Conservation (phyloP, 2,113 vertebrate genomes). For the Colaptes auratus region DNA sequence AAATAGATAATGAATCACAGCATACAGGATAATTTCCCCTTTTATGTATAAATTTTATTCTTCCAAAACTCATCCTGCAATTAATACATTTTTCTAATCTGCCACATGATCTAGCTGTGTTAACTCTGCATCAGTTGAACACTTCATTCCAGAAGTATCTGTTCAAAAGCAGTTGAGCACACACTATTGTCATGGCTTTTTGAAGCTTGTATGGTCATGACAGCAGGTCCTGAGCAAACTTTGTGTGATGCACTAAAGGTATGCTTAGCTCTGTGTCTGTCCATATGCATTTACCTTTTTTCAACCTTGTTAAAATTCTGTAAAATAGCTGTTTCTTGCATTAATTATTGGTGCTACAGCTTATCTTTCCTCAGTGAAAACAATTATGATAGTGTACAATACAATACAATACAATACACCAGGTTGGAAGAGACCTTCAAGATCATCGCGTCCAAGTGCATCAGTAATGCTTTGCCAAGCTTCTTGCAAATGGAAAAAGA, state of each 20-base stretch:
- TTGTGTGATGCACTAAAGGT: not conserved
- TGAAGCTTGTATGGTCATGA: not conserved
- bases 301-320: not conserved
- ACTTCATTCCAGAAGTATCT: not conserved
- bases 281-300: not conserved
- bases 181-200: not conserved
- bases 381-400: not conserved
- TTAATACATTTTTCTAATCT: not conserved
- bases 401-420: too few relatives aligned
- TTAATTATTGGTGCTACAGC: conserved; percentile 12
- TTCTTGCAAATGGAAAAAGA: conserved; percentile 13
- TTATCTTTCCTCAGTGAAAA: conserved; percentile 5
- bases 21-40: not conserved
- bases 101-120: not conserved
- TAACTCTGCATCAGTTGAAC: not conserved
- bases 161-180: not conserved
- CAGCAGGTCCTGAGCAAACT: not conserved
- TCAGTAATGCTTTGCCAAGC: not conserved
- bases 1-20: not conserved
- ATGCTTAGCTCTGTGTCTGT: not conserved
- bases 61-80: not conserved
- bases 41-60: not conserved
- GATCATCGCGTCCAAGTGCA: too few relatives aligned
- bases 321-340: not conserved
- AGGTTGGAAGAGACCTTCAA: too few relatives aligned